phyloP scores from a whole-genome alignment of 2,113 vertebrate genomes.

The Tichodroma muraria region DNA sequence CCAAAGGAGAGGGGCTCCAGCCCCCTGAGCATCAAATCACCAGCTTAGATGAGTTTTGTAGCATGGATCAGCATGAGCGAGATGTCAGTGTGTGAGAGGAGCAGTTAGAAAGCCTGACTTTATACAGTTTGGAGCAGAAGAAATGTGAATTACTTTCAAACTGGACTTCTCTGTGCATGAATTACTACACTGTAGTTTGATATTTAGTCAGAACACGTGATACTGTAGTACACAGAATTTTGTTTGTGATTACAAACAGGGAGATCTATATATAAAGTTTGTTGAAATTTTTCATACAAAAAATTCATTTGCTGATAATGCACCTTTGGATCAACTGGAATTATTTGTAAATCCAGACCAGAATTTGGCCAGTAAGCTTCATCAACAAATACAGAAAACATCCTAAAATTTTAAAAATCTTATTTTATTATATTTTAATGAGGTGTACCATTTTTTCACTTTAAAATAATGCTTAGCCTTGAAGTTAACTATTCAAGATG shows the following conservation, averaged over 20 bases:
- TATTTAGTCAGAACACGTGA: neutral
- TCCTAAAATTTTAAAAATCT: neutral
- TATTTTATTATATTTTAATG: neutral
- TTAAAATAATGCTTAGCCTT: neutral
- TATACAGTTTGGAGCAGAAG: neutral
- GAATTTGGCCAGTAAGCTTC: neutral
- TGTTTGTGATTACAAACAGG: neutral
- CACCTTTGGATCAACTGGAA: neutral
- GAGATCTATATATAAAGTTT: neutral
- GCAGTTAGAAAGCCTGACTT: neutral
- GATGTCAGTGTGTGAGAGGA: neutral
- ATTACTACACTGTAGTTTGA: neutral
- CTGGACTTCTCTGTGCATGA: neutral
- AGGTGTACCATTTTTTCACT: neutral
- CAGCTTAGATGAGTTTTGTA: neutral
- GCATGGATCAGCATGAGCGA: neutral
- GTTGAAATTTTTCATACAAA: neutral
- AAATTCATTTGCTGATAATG: neutral
- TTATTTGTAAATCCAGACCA: neutral
- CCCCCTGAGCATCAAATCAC: neutral
- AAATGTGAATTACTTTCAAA: neutral
- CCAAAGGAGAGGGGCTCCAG: neutral
- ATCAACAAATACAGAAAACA: neutral
- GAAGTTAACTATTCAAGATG: neutral
- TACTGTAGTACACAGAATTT: neutral